phyloP scores from a whole-genome alignment of 2,888 invertebrate species.

The Plebejus melissa region DNA sequence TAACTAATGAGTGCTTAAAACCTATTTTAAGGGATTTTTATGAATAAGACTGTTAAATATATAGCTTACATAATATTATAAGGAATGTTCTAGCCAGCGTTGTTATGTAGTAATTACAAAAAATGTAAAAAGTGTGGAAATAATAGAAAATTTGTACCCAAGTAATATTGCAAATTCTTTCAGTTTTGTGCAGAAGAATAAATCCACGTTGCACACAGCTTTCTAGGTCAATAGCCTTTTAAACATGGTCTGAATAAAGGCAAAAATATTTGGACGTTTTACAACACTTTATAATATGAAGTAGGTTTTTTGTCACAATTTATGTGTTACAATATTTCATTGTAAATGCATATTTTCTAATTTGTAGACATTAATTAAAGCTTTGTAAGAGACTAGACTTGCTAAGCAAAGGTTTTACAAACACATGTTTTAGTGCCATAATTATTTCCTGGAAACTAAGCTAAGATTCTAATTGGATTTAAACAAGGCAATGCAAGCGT shows the following conservation, averaged over 20 bases:
- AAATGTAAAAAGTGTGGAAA: background rate
- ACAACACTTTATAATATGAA: slow-evolving; percentile 9
- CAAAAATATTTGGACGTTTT: slow-evolving; percentile 23
- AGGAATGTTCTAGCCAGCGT: background rate
- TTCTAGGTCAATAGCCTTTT: slow-evolving; percentile 24
- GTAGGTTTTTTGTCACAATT: background rate
- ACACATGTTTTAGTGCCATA: no score
- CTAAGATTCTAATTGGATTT: no score
- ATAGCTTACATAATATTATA: background rate
- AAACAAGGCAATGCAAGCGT: no score
- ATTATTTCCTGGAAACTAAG: no score
- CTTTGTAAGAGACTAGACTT: no score
- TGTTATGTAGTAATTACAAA: background rate
- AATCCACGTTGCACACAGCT: slow-evolving; percentile 21
- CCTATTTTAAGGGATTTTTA: no score
- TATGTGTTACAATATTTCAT: background rate
- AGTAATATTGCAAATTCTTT: slow-evolving; percentile 18
- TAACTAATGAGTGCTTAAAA: no score
- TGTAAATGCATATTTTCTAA: background rate
- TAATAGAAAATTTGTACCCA: slow-evolving; percentile 7
- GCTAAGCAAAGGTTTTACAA: no score
- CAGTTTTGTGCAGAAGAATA: slow-evolving; percentile 18
- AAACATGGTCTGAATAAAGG: slow-evolving; percentile 9
- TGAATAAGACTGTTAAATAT: no score
- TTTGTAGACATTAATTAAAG: no score